Conservation (phyloP, 2,888 invertebrate genomes). For the Meloe dianella region DNA sequence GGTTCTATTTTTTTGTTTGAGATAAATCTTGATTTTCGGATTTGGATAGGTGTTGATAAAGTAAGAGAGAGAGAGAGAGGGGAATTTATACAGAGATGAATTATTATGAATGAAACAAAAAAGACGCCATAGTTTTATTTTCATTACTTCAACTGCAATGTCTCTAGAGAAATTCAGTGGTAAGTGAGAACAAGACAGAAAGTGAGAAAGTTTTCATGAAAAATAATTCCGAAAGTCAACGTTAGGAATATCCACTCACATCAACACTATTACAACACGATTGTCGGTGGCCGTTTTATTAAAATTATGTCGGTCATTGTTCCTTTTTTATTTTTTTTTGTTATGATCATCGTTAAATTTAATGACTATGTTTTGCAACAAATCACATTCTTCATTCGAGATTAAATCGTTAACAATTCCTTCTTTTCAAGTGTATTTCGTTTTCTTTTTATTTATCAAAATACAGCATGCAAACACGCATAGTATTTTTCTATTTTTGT, state of each 20-base stretch:
- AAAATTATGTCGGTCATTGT: conserved; percentile 15
- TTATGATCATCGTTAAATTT: neutral
- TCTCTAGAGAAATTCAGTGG: conserved; percentile 31
- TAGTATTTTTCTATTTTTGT: neutral
- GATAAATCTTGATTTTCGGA: conserved; percentile 29
- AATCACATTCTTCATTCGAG: neutral
- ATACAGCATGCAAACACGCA: neutral
- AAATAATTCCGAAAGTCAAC: conserved; percentile 28
- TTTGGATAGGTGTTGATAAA: conserved; percentile 36
- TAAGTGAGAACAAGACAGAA: neutral
- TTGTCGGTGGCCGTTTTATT: conserved; percentile 16
- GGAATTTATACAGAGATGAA: conserved; percentile 38
- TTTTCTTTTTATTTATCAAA: neutral
- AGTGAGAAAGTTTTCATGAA: conserved; percentile 13
- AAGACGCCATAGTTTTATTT: conserved; percentile 34
- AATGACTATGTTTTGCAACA: neutral
- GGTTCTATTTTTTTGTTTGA: neutral
- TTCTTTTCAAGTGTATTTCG: neutral
- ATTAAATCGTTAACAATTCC: neutral
- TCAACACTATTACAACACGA: conserved; percentile 5
- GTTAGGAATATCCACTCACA: neutral
- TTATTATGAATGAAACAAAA: conserved; percentile 35
- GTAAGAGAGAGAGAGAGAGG: too few relatives aligned
- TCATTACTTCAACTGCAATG: conserved; percentile 37
- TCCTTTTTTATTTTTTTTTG: too few relatives aligned